Percentiles rank a stretch among this genome's conserved stretches.
Conservation (phyloP, 2,888 invertebrate genomes). For the Dendrolimus pini region DNA sequence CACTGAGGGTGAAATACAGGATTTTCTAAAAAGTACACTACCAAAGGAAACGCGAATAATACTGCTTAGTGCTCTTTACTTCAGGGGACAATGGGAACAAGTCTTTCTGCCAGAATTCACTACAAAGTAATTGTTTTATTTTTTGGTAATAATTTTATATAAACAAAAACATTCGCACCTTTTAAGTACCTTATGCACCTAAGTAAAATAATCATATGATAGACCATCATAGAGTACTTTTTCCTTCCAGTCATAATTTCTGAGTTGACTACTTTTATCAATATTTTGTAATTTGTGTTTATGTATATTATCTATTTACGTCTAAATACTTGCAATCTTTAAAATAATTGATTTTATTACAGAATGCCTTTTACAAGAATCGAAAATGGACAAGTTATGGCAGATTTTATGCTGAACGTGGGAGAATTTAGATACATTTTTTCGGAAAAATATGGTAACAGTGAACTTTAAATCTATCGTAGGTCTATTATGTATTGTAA, state of each 20-base stretch:
- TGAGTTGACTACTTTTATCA: too few relatives aligned
- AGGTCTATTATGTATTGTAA: too few relatives aligned
- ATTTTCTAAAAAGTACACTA: constrained; percentile 74
- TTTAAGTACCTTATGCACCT: too few relatives aligned
- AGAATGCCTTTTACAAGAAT: constrained; percentile 74
- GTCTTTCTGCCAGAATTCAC: constrained; percentile 78
- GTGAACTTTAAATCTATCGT: not conserved
- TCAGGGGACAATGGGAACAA: constrained; percentile 82
- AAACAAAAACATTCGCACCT: too few relatives aligned
- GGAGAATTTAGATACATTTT: constrained; percentile 43
- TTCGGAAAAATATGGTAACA: constrained; percentile 42
- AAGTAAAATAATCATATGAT: too few relatives aligned
- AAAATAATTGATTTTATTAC: constrained; percentile 20
- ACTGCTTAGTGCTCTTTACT: constrained; percentile 82
- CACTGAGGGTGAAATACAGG: constrained; percentile 78
- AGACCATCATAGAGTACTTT: too few relatives aligned
- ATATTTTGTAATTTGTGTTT: too few relatives aligned
- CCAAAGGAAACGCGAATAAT: constrained; percentile 75
- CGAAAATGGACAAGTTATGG: constrained; percentile 39
- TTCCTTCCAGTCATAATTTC: too few relatives aligned
- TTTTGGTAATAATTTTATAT: not conserved
- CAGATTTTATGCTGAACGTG: constrained; percentile 81
- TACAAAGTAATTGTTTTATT: constrained; percentile 40
- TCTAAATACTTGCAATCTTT: too few relatives aligned
- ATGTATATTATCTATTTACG: too few relatives aligned